Percentiles rank a stretch among this genome's conserved stretches.
phyloP scores from a whole-genome alignment of 2,113 vertebrate species.

The Cryptotis parvus region DNA sequence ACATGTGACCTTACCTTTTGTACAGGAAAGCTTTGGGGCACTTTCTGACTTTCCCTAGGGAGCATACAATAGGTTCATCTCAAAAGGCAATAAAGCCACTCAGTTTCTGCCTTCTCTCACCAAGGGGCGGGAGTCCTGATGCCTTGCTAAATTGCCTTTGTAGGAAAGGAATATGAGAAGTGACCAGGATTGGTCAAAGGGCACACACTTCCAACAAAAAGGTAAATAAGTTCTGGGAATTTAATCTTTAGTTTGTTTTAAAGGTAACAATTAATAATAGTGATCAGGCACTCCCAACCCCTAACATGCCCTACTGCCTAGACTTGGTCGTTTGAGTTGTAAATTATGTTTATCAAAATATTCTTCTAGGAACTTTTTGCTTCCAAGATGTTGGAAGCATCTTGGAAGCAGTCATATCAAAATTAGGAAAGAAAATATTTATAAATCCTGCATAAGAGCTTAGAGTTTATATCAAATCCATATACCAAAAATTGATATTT shows the following conservation, averaged over 20 bases:
- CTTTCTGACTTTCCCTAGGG: background rate
- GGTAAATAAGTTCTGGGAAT: background rate
- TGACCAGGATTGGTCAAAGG: background rate
- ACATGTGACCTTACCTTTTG: background rate
- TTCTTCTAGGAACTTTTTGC: background rate
- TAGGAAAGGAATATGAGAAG: background rate
- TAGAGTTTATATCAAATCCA: background rate
- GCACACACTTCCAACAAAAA: background rate
- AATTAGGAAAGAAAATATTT: background rate
- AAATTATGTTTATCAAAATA: background rate
- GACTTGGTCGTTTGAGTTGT: background rate
- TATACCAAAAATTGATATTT: background rate
- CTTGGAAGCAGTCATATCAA: too few relatives aligned
- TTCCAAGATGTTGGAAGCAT: too few relatives aligned
- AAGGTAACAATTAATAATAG: background rate
- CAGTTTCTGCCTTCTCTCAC: background rate
- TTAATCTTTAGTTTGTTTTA: background rate
- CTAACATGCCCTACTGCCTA: background rate
- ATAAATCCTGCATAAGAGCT: background rate
- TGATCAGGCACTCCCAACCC: background rate
- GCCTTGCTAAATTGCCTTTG: background rate
- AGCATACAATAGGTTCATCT: background rate
- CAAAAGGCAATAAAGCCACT: background rate
- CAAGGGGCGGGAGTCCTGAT: background rate
- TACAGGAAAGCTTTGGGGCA: background rate